phyloP scores from a whole-genome alignment of 2,797 vertebrate genomes.

The Lacerta agilis region DNA sequence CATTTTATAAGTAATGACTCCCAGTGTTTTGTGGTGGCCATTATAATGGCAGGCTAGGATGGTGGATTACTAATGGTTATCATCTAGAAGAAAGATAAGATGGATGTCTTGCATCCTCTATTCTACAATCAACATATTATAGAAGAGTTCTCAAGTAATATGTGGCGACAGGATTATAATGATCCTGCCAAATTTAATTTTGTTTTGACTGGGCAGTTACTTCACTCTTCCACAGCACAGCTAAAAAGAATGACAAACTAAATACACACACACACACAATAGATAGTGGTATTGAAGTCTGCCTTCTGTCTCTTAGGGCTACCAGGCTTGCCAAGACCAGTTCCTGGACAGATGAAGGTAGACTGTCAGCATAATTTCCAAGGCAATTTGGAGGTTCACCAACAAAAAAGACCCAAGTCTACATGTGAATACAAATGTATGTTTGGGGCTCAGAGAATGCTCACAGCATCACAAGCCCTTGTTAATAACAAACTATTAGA shows the following conservation, averaged over 20 bases:
- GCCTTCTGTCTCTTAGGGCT: not conserved
- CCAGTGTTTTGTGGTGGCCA: not conserved
- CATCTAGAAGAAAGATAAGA: conserved; percentile 6
- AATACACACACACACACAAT: too few species aligned
- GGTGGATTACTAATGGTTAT: not conserved
- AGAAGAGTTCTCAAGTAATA: not conserved
- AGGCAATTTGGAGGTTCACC: not conserved
- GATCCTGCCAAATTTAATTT: not conserved
- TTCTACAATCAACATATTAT: not conserved
- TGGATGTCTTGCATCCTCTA: not conserved
- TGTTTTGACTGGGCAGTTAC: conserved; percentile 1
- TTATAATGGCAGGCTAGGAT: not conserved
- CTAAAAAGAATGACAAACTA: conserved; percentile 10
- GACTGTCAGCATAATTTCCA: not conserved
- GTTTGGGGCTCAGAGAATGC: not conserved
- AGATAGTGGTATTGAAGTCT: not conserved
- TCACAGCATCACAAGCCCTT: not conserved
- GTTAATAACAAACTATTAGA: not conserved
- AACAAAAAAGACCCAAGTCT: not conserved
- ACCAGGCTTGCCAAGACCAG: not conserved
- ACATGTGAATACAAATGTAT: not conserved
- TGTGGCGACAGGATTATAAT: not conserved
- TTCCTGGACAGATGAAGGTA: not conserved
- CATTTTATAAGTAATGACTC: not conserved
- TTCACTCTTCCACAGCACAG: not conserved